Conservation (phyloP, 2,888 invertebrate species). For the Drosophila putrida region DNA sequence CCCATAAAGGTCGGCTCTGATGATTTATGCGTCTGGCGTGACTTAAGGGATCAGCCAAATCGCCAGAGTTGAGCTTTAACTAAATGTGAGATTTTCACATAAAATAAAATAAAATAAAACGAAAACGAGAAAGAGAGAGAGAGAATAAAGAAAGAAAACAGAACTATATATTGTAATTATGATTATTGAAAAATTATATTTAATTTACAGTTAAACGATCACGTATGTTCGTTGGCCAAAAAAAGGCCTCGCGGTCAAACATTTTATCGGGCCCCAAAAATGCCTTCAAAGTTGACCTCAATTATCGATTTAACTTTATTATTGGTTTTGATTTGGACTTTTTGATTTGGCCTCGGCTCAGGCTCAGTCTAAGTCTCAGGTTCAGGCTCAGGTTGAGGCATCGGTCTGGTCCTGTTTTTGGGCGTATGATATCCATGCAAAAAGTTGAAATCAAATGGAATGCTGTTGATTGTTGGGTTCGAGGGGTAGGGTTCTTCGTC, state of each 20-base stretch:
- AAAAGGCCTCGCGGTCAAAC: conserved; percentile 48
- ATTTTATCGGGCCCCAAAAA: conserved; percentile 21
- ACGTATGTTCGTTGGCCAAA: conserved; percentile 75
- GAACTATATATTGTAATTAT: conserved; percentile 81
- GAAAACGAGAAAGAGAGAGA: conserved; percentile 6
- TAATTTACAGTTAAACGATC: conserved; percentile 84
- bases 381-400: too few species aligned
- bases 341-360: conserved; percentile 55
- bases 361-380: too few species aligned
- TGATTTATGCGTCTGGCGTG: conserved; percentile 80
- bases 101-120: conserved; percentile 16
- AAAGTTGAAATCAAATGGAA: conserved; percentile 77
- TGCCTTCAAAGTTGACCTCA: conserved; percentile 78
- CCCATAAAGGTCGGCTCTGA: conserved; percentile 39
- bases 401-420: conserved; percentile 3
- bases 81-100: conserved; percentile 36
- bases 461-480: conserved; percentile 76
- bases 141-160: conserved; percentile 8
- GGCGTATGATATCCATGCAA: conserved; percentile 34
- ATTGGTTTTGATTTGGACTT: conserved; percentile 84
- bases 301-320: conserved; percentile 86
- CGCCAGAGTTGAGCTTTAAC: conserved; percentile 29
- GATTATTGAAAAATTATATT: conserved; percentile 84
- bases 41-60: conserved; percentile 60
- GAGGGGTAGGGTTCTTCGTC: conserved; percentile 12